Evolutionary conservation across 2,888 invertebrate species (phyloP).

Genomic region (Orthosia incerta): DNA sequence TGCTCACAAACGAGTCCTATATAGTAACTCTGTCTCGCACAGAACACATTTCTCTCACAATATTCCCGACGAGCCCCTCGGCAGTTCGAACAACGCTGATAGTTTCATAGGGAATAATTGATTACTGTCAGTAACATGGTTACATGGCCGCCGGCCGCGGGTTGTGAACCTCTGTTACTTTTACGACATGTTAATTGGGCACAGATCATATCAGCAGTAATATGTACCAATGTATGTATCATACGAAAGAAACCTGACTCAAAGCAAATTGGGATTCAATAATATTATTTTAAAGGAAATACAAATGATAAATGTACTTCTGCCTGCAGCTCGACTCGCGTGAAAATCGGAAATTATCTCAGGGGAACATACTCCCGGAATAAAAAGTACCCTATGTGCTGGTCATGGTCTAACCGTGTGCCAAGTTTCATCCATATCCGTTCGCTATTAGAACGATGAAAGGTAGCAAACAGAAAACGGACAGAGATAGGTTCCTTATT

Average conservation of each 20-base stretch:
- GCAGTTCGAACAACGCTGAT: slow-evolving; percentile 1
- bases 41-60: slow-evolving; percentile 10
- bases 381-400: too few species aligned
- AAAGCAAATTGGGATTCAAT: too few species aligned
- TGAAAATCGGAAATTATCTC: too few species aligned
- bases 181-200: background rate
- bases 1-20: slow-evolving; percentile 4
- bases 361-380: too few species aligned
- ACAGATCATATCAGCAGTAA: background rate
- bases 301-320: too few species aligned
- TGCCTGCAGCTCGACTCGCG: too few species aligned
- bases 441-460: too few species aligned
- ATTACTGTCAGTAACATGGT: slow-evolving; percentile 15
- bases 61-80: background rate
- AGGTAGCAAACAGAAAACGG: too few species aligned
- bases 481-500: too few species aligned
- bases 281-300: too few species aligned
- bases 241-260: background rate
- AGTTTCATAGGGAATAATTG: slow-evolving; percentile 47
- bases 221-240: background rate
- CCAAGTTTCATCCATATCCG: too few species aligned
- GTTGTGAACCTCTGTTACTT: background rate
- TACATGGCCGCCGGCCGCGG: background rate
- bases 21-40: background rate
- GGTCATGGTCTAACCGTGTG: too few species aligned